Conservation (phyloP, 1,140 invertebrate species). For the Ceratitis capitata region DNA sequence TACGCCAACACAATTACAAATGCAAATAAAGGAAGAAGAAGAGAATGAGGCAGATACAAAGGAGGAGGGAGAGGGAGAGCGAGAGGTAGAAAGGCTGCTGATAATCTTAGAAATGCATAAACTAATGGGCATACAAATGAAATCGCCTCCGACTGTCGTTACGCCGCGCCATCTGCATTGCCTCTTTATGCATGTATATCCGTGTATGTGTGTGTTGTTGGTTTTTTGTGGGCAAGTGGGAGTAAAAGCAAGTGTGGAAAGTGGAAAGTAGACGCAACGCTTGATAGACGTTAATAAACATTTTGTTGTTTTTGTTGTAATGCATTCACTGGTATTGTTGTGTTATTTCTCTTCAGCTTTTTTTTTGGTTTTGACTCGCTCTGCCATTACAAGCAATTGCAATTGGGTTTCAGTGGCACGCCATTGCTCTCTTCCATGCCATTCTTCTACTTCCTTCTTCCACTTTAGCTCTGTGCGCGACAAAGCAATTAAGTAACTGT, state of each 20-base stretch:
- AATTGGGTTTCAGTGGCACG: background rate
- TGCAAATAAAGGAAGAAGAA: background rate
- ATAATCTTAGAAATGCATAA: constrained; percentile 15
- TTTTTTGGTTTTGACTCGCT: background rate
- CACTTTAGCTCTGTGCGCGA: background rate
- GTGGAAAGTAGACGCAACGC: background rate
- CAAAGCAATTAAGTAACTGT: constrained; percentile 18
- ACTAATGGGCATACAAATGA: background rate
- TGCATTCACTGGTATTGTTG: background rate
- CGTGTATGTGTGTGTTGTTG: background rate
- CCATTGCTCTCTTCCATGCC: background rate
- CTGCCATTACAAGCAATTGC: background rate
- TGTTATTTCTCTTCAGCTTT: too few relatives aligned
- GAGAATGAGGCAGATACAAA: too few relatives aligned
- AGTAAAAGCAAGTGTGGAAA: background rate
- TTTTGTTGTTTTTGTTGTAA: background rate
- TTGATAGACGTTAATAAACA: background rate
- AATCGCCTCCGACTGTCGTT: background rate
- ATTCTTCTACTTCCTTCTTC: background rate
- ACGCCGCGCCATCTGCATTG: background rate
- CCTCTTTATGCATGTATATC: background rate
- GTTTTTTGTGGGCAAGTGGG: too few relatives aligned
- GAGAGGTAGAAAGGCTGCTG: background rate
- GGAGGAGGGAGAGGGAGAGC: too few relatives aligned
- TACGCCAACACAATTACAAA: background rate